Evolutionary conservation across 2,113 vertebrate species (phyloP), one percentile per base, ranked within the genome.

Genomic region (Aphyosemion australe): DNA sequence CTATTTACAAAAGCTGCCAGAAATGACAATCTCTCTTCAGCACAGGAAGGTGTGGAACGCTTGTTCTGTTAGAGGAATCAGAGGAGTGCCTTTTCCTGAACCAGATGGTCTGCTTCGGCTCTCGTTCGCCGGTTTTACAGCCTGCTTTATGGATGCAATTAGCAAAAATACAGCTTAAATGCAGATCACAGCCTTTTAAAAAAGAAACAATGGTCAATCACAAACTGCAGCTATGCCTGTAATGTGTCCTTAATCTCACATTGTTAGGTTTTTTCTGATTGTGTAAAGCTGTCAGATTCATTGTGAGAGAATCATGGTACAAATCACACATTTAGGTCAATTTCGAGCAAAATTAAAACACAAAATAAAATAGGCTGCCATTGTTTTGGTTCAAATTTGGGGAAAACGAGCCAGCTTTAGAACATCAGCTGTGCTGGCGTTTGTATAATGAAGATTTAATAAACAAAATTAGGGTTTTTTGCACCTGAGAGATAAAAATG

Each of bases 1-100:
- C 83, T 87, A 89, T 87, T 83, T 88, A 88, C 84, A 86, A 88
- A 86, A 87, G 86, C 84, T 78, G 87, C 79, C 87, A 84, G 73
- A 81, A 84, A 64, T 64, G 67, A 84, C 78, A 65, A 84, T 86
- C 65, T 71, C 72, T 70, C 64, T 74, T 65, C 73, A 71, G 73
- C 59, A 80, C 60, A 67, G 62, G 65, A 62, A 77, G 65, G 65
- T 59, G 13, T 65, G 66, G 72, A 78, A 61, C 58, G 47, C 61
- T 56, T 53, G 58, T 39, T 74, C 41, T 46, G 16, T 69, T 18
- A 34, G 65, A 68, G 41, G 59, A 59, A 67, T 41, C 50, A 69
- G 41, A 42, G 4, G 41, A 13, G 41, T 13, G 11, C 8, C 16
- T 12, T 32, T 14, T 37, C 50, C 41, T 34, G 21, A 54, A 13